Evolutionary conservation across 1,140 invertebrate species (phyloP).

Genomic region (Parapsyche elsis): DNA sequence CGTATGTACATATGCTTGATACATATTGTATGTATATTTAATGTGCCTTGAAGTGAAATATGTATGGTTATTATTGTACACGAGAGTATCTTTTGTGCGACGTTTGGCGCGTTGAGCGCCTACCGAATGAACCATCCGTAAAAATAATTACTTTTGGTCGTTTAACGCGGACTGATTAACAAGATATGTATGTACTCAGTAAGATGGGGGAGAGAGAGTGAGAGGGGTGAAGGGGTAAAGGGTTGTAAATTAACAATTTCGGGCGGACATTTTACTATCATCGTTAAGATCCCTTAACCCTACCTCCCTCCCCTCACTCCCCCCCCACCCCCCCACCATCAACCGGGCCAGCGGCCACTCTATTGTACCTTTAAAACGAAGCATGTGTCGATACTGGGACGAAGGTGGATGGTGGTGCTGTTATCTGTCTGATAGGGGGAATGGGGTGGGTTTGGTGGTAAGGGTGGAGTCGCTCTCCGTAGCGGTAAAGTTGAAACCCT

Average conservation of each 20-base stretch:
- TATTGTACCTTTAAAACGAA: slow-evolving; percentile 43
- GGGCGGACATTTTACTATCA: slow-evolving; percentile 36
- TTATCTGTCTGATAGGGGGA: background rate
- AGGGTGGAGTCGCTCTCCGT: background rate
- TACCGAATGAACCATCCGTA: background rate
- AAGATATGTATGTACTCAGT: background rate
- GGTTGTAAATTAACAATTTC: slow-evolving; percentile 42
- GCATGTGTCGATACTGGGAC: slow-evolving; percentile 46
- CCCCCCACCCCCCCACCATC: too few species aligned
- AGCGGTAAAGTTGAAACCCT: slow-evolving; percentile 47
- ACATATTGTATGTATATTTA: too few species aligned
- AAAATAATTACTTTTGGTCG: slow-evolving; percentile 44
- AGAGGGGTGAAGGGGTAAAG: background rate
- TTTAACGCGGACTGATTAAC: slow-evolving; percentile 37
- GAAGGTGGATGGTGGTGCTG: background rate
- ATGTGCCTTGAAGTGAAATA: too few species aligned
- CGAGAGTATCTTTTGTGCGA: background rate
- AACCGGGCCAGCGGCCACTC: background rate
- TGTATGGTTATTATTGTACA: too few species aligned
- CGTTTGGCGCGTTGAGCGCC: background rate
- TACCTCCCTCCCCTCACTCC: too few species aligned
- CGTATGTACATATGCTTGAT: too few species aligned
- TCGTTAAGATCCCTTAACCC: background rate
- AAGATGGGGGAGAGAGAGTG: background rate
- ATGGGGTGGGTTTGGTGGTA: background rate